A percentile compares a stretch with the other conserved stretches of the same genome.
phyloP scores from a whole-genome alignment of 2,113 vertebrate genomes.

The Mirounga angustirostris region DNA sequence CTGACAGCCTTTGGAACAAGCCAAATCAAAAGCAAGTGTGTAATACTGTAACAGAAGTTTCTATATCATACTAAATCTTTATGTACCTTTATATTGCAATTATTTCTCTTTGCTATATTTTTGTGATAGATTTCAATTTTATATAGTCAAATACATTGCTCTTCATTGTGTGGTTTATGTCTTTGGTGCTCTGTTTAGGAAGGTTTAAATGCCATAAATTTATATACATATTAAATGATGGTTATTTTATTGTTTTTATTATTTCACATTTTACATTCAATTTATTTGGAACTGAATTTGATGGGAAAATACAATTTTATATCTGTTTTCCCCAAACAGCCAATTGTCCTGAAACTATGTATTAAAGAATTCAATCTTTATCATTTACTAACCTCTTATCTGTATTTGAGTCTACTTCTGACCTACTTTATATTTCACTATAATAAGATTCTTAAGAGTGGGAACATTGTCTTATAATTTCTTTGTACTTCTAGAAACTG shows the following conservation, averaged over 20 bases:
- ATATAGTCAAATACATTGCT: neutral
- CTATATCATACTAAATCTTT: neutral
- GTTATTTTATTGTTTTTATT: conserved; percentile 37
- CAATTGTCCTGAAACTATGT: neutral
- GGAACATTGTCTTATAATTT: neutral
- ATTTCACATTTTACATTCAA: conserved; percentile 2
- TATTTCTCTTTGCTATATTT: neutral
- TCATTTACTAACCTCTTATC: conserved; percentile 5
- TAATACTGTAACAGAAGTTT: neutral
- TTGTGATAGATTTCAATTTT: neutral
- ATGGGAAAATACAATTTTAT: conserved; percentile 7
- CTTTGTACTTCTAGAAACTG: neutral
- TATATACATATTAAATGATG: neutral
- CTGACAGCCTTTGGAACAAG: neutral
- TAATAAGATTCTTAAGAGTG: neutral
- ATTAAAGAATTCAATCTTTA: conserved; percentile 35
- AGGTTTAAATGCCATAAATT: neutral
- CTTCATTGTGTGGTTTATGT: neutral
- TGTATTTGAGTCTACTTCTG: neutral
- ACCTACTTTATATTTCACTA: neutral
- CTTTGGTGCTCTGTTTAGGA: neutral
- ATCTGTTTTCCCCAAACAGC: neutral
- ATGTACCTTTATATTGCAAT: neutral
- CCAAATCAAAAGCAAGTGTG: neutral
- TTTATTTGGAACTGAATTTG: conserved; percentile 18